Base-by-base conservation (phyloP, 2,888 invertebrate species). In the Sarcophaga carnaria region DNA sequence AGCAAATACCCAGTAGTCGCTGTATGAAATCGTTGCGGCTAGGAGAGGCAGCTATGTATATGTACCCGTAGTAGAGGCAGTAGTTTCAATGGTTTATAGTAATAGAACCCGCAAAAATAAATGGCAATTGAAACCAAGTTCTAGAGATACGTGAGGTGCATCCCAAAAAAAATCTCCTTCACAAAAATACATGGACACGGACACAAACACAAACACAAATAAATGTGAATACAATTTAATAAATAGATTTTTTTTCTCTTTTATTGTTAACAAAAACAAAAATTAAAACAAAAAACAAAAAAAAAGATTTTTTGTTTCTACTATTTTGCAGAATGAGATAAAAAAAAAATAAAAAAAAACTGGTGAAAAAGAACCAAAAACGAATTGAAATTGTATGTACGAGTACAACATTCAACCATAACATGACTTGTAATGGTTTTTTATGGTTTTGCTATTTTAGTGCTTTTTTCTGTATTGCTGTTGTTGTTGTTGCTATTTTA, bases 91-190 rank as follows among this genome's bases (percentile, higher is more conserved):
- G 71, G 70, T 80, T 84, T 84, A 84, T 84, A 80, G 84, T 85
- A 81, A 87, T 84, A 84, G 87, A 87, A 84, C 67, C 87, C 87
- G 87, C 87, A 87, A 87, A 84, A 87, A 87, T 87, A 87, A 87
- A 87, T 87, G 87, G 87, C 87, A 87, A 87, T 87, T 87, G 87
- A 87, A 87, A 87, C 87, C 84, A 84, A 87, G 87, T 87, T 87
- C 81, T 47, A 76, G 75, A 87, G 81, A 84, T 84, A 87, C 87
- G 87, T 87, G 84, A 87, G 84, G 75, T 75, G 87, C 87, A 87
- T 87, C 79, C 81, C 45, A 72, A 76, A 71, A 66, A 83, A 74
- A 67, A 20, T 20, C 17, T 22, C 22, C 22, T 62, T 37, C 62
- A 54, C 47, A 60, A 60, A 63, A 71, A 78, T 37, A 60, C 25